Evolutionary conservation across 2,113 vertebrate genomes (phyloP).

Genomic region (Brachyistius frenatus): DNA sequence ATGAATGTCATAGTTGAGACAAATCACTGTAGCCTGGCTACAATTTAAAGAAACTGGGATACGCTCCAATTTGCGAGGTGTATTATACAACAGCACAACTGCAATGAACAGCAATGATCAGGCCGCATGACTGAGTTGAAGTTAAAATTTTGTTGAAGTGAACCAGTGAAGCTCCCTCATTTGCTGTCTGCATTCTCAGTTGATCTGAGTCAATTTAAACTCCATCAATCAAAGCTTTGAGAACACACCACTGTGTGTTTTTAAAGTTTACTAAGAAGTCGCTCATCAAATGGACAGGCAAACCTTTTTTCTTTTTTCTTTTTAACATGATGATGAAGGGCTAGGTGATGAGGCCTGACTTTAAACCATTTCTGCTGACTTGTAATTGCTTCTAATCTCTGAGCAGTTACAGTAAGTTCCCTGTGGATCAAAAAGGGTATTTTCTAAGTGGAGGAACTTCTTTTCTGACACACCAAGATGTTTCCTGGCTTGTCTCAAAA

Average conservation of each 20-base stretch:
- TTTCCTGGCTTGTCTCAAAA: background rate
- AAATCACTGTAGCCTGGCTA: background rate
- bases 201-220: slow-evolving; percentile 10
- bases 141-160: background rate
- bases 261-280: slow-evolving; percentile 6
- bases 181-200: slow-evolving; percentile 16
- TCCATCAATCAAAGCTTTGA: background rate
- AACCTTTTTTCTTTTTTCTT: slow-evolving; percentile 23
- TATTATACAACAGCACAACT: background rate
- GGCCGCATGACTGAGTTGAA: background rate
- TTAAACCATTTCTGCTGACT: slow-evolving; percentile 24
- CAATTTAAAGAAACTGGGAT: background rate
- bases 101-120: too few relatives aligned
- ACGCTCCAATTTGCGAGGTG: background rate
- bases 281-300: slow-evolving; percentile 16
- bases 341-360: slow-evolving; percentile 31
- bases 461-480: background rate
- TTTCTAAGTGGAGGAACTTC: slow-evolving; percentile 25
- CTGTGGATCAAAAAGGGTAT: slow-evolving; percentile 35
- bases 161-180: background rate
- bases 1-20: too few relatives aligned
- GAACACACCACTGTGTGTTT: slow-evolving; percentile 5
- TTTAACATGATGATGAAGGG: slow-evolving; percentile 13
- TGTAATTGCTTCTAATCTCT: slow-evolving; percentile 53
- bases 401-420: slow-evolving; percentile 8